Percentiles rank a stretch among this genome's conserved stretches.
Evolutionary conservation across 2,113 vertebrate genomes (phyloP).

Genomic region (Zeus faber): DNA sequence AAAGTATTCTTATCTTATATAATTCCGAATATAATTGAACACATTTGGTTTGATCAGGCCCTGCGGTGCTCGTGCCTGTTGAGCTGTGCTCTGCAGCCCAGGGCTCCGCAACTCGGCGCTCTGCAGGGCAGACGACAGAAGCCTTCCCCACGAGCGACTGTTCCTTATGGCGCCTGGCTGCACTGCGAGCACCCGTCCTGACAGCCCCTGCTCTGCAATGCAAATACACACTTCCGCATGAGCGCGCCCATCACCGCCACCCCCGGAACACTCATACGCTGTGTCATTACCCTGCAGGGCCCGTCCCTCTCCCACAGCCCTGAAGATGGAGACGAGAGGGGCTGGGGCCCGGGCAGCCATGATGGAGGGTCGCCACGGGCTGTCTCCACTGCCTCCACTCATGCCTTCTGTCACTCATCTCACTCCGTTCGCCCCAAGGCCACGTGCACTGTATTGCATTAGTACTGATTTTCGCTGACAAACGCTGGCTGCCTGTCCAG

Average conservation of each 20-base stretch:
- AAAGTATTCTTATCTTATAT: no score
- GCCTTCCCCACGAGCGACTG: no score
- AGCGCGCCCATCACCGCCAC: slow-evolving; percentile 58
- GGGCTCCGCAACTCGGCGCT: no score
- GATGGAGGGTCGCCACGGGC: slow-evolving; percentile 54
- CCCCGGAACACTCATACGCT: slow-evolving; percentile 52
- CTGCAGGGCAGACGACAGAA: no score
- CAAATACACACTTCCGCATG: slow-evolving; percentile 65
- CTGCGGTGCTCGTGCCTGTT: no score
- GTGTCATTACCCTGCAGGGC: slow-evolving; percentile 57
- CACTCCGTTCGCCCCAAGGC: slow-evolving; percentile 51
- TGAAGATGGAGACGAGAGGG: slow-evolving; percentile 41
- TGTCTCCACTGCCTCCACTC: slow-evolving; percentile 55
- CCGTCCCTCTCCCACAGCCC: slow-evolving; percentile 19
- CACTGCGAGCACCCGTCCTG: slow-evolving; percentile 43
- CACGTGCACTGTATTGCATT: slow-evolving; percentile 68
- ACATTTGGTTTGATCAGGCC: no score
- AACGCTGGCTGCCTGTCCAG: slow-evolving; percentile 55
- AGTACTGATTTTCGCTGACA: slow-evolving; percentile 76
- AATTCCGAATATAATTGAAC: no score
- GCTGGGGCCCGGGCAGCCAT: slow-evolving; percentile 35
- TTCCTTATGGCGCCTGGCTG: slow-evolving; percentile 32
- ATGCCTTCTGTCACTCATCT: slow-evolving; percentile 68
- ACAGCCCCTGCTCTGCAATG: slow-evolving; percentile 63
- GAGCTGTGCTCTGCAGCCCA: no score